A percentile compares a stretch with the other conserved stretches of the same genome.
These are phyloP conservation scores for Gobius niger DNA, from an alignment of 2,113 vertebrate genomes.

Conservation along the genomic window DNA sequence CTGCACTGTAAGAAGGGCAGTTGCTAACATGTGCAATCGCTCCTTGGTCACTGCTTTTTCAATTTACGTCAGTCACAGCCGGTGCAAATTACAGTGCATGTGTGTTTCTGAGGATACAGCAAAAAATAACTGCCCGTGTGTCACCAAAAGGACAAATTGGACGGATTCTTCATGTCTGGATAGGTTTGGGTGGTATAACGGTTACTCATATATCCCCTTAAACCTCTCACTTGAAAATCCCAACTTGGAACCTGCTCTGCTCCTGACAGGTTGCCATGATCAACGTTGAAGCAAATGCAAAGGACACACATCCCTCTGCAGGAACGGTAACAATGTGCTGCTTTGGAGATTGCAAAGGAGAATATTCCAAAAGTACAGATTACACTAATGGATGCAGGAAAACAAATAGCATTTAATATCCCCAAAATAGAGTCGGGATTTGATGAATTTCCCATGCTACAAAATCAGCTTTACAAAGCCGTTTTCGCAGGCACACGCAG, in stretches of 20 bases:
- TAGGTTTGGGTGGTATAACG: no score
- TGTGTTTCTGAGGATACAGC: constrained; percentile 48
- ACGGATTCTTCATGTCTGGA: no score
- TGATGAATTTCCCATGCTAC: constrained; percentile 9
- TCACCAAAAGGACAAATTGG: constrained; percentile 48
- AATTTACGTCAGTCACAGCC: constrained; percentile 21
- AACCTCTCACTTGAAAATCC: no score
- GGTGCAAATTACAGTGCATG: constrained; percentile 2
- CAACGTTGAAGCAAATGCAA: no score
- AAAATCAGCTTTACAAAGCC: constrained; percentile 17
- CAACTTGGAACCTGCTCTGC: no score
- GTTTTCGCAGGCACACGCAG: constrained; percentile 10
- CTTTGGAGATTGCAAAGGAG: constrained; percentile 26
- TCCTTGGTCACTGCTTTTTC: constrained; percentile 33
- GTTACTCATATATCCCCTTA: no score
- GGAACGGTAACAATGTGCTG: constrained; percentile 12
- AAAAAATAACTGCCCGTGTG: constrained; percentile 45
- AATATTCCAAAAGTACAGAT: no score
- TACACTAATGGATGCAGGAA: constrained; percentile 1
- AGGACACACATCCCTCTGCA: no score
- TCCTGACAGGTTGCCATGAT: no score
- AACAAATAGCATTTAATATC: constrained; percentile 7
- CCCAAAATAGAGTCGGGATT: neutral
- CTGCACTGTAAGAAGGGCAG: constrained; percentile 20
- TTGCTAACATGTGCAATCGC: constrained; percentile 33